These are phyloP conservation scores for Alligator mississippiensis DNA, from an alignment of 2,113 vertebrate species.

Conservation along the genomic window DNA sequence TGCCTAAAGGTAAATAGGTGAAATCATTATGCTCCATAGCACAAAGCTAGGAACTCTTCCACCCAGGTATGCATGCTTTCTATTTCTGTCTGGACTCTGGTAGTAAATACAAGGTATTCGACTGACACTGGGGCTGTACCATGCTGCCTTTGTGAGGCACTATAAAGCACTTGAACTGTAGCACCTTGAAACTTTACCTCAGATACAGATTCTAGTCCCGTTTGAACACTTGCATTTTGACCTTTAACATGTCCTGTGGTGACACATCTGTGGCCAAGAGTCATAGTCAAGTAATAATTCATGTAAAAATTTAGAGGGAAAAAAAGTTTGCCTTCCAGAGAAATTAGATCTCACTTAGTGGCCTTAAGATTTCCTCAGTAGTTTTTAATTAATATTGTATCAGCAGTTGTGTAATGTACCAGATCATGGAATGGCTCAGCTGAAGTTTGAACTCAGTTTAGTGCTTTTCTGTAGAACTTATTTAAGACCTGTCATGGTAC, in stretches of 20 bases:
- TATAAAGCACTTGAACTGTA: background rate
- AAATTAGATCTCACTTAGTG: background rate
- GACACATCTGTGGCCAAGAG: background rate
- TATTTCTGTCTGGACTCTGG: background rate
- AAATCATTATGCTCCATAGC: background rate
- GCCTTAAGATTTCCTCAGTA: background rate
- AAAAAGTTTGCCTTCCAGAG: background rate
- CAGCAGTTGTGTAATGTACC: background rate
- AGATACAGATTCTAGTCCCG: background rate
- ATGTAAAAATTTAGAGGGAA: conserved; percentile 5
- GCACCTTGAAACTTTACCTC: background rate
- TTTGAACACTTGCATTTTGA: no score
- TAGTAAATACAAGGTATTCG: background rate
- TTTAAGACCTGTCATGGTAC: conserved; percentile 1
- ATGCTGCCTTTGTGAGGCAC: background rate
- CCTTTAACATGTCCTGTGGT: background rate
- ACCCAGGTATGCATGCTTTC: background rate
- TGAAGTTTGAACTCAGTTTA: background rate
- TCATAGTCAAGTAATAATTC: background rate
- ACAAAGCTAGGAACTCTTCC: background rate
- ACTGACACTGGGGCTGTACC: background rate
- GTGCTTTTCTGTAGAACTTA: background rate
- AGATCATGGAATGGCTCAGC: background rate
- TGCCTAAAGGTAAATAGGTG: background rate
- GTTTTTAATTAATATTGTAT: background rate